Evolutionary conservation across 2,113 vertebrate species (phyloP), one percentile per base, ranked within the genome.

Genomic region (Megaceryle torquata): DNA sequence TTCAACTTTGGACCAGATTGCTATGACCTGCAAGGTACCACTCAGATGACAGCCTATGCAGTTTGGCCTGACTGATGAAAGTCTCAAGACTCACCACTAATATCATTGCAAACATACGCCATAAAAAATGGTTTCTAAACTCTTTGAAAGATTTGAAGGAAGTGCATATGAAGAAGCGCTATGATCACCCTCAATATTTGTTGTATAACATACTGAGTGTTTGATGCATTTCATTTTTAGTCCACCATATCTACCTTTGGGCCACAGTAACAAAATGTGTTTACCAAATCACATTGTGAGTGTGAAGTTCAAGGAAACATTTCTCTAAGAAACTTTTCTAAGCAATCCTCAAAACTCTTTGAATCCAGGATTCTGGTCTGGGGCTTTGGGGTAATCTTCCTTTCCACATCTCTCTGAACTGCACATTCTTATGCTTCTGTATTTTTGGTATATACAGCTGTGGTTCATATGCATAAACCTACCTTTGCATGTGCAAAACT

Each of bases 401-500:
- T 31, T 88, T 72, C 63, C 59, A 41, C 22, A 59, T 5, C 8
- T 65, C 75, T 78, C 77, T 88, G 71, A 85, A 85, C n/a, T 43
- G 43, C 20, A 60, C 13, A 3, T 91, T 88, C 76, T 61, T 72
- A 9, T 46, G 57, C 48, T 68, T 68, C 48, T 11, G 0, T 89
- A 59, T 86, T 92, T 94, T 81, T 82, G 33, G 48, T 85, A 41
- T 69, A 44, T 11, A 64, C 19, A 82, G 35, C n/a, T 96, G 86
- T 33, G 86, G 53, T 95, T 97, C 54, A 65, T 67, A 76, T 26
- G 29, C 69, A 75, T 86, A 82, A 94, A 95, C 21, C 53, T 44
- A 84, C 35, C 13, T 91, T 53, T 65, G n/a, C 74, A 75, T 89
- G 90, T 82, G 83, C 53, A 95, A 94, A 95, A 82, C n/a, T 64